phyloP scores from a whole-genome alignment of 2,888 invertebrate genomes.

The Erannis defoliaria region DNA sequence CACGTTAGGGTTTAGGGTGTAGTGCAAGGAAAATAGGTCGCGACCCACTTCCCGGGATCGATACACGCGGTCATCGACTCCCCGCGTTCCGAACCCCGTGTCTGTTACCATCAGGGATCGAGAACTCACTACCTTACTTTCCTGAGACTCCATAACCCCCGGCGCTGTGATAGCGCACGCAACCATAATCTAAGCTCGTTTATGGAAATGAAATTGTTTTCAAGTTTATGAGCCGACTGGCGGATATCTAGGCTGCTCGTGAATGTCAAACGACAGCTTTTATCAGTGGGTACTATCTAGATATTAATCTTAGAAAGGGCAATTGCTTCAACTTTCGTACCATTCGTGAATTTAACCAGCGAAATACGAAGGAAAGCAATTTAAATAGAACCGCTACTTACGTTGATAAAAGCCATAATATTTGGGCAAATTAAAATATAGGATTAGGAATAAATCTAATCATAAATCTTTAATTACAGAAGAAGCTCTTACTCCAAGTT shows the following conservation, averaged over 20 bases:
- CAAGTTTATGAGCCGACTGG: slow-evolving; percentile 41
- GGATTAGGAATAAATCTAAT: background rate
- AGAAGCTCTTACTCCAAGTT: background rate
- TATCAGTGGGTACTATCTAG: slow-evolving; percentile 20
- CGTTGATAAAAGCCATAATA: background rate
- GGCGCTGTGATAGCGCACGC: slow-evolving; percentile 33
- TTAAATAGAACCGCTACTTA: background rate
- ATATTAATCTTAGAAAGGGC: slow-evolving; percentile 13
- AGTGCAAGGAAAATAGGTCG: slow-evolving; percentile 82
- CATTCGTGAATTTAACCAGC: slow-evolving; percentile 13
- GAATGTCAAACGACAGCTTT: slow-evolving; percentile 36
- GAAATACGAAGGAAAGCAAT: background rate
- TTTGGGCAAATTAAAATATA: background rate
- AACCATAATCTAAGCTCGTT: slow-evolving; percentile 32
- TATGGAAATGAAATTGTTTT: slow-evolving; percentile 47
- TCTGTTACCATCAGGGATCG: slow-evolving; percentile 49
- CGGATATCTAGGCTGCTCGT: slow-evolving; percentile 36
- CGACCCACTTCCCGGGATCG: slow-evolving; percentile 83
- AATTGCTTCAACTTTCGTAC: slow-evolving; percentile 13
- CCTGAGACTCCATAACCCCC: background rate
- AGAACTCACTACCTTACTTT: slow-evolving; percentile 19
- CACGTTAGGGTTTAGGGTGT: slow-evolving; percentile 61
- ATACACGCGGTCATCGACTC: slow-evolving; percentile 86
- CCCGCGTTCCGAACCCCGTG: slow-evolving; percentile 66
- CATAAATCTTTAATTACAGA: slow-evolving; percentile 8